These are phyloP conservation scores for Ernsta delagoae DNA, from an alignment of 2,888 invertebrate species.

Conservation along the genomic window DNA sequence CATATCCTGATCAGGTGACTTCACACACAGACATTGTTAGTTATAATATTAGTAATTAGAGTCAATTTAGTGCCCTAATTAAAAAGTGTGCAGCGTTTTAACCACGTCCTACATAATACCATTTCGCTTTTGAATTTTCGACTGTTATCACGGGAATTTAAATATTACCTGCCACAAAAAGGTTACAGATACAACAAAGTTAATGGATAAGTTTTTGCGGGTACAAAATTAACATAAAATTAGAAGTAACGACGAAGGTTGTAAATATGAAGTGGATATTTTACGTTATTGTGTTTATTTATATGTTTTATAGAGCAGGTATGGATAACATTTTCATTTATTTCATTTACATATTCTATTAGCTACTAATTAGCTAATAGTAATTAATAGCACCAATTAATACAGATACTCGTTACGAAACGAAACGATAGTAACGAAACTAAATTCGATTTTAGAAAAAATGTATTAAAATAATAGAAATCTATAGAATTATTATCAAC, in stretches of 20 bases:
- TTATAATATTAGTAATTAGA: slow-evolving; percentile 43
- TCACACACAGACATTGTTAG: slow-evolving; percentile 42
- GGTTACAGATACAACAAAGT: too few species aligned
- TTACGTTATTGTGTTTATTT: slow-evolving; percentile 62
- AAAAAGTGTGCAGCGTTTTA: slow-evolving; percentile 46
- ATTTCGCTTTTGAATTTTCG: slow-evolving; percentile 45
- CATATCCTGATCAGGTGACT: slow-evolving; percentile 7
- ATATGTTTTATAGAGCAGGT: slow-evolving; percentile 69
- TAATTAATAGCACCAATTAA: too few species aligned
- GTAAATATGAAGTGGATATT: slow-evolving; percentile 68
- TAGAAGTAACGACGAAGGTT: background rate
- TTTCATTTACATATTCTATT: too few species aligned
- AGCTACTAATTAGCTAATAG: too few species aligned
- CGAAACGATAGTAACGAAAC: too few species aligned
- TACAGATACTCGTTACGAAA: too few species aligned
- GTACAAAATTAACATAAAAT: background rate
- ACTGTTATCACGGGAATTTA: slow-evolving; percentile 39
- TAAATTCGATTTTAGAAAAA: too few species aligned
- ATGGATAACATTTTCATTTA: too few species aligned
- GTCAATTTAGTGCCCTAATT: slow-evolving; percentile 51
- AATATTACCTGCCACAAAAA: too few species aligned
- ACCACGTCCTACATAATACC: slow-evolving; percentile 41
- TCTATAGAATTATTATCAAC: too few species aligned
- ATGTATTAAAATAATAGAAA: too few species aligned
- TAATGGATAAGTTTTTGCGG: background rate